Base-by-base conservation (phyloP, 2,797 vertebrate genomes). In the Tokudaia muenninki region DNA sequence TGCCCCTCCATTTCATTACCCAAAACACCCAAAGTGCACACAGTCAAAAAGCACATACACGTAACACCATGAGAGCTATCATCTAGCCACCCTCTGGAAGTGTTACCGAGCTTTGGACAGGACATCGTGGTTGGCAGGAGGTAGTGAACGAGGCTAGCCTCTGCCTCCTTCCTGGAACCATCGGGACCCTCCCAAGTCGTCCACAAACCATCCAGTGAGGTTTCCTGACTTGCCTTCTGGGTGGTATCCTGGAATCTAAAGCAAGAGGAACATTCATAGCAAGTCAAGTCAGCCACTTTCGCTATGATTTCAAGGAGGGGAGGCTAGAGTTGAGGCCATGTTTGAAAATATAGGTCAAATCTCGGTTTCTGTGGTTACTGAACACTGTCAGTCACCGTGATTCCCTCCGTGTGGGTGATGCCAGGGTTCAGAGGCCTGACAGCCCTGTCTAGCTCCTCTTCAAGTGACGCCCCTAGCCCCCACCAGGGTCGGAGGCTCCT, bases 341-440 rank as follows among this genome's bases (percentile, higher is more conserved):
- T 90, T 95, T 44, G 74, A 96, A 95, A 97, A 98, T 98, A 97
- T 97, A 96, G 97, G 97, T 97, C 97, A 98, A 3, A 90, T 95
- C 95, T 97, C 81, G 80, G 95, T 97, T 97, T 97, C 97, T 97
- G 97, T 94, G 97, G 97, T 97, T 97, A 97, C 97, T 84, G 94
- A 94, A 92, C 80, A 95, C 94, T 80, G 78, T 75, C 79, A 89
- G 50, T 94, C 94, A 70, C 81, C 31, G 95, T 3, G 92, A 79
- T 72, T 61, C 65, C 91, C 94, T 95, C 95, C 77, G 77, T 91
- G 9, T 75, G 96, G 96, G 86, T 4, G 90, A 84, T 26, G 96
- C 92, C 91, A 95, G 87, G 91, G 87, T 94, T 87, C 75, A 8
- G 41, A 92, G 96, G 81, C 81, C 91, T 65, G 91, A 90, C 75